Base-by-base conservation (phyloP, 2,888 invertebrate genomes). In the Hylaea fasciaria region DNA sequence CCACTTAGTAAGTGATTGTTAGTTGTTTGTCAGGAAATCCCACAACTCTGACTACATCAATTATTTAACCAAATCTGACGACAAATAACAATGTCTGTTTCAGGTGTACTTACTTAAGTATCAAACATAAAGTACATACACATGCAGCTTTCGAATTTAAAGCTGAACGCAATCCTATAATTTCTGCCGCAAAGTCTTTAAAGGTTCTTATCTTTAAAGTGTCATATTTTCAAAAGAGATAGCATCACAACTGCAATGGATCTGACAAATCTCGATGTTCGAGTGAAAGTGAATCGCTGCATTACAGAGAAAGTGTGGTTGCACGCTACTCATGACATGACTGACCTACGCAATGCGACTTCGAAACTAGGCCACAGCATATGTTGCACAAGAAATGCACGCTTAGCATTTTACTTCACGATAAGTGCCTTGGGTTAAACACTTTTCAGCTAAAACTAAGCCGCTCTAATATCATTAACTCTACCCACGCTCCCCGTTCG, bases 301-400 rank as follows among this genome's bases (percentile, higher is more conserved):
- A 74, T 66, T 77, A 76, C 70, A 71, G 86, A 81, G 89, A 90
- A 90, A 90, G 89, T 85, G 72, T 76, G 76, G 77, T 72, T 65
- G 71, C 74, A 72, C 74, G 79, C 70, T 63, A 73, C 74, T 70
- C 67, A 80, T 83, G 64, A 62, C 66, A 68, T 67, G 85, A 82
- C 85, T 89, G 88, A 88, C 89, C 89, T 87, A 89, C 89, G 87
- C 87, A 88, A 86, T 83, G 83, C 82, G 82, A 76, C 77, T 75
- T 55, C 68, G 68, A 70, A 88, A 83, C 83, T 86, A 71, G 86
- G 87, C 81, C 87, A 85, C 77, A 81, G 78, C 72, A 80, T 72
- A 64, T 68, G 77, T 81, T 81, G 77, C 80, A 80, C 81, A 81
- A 84, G 75, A 77, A 77, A 72, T 76, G 76, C 79, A 79, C 70